Evolutionary conservation across 2,113 vertebrate species (phyloP), one percentile per base, ranked within the genome.

Genomic region (Ranitomeya variabilis): DNA sequence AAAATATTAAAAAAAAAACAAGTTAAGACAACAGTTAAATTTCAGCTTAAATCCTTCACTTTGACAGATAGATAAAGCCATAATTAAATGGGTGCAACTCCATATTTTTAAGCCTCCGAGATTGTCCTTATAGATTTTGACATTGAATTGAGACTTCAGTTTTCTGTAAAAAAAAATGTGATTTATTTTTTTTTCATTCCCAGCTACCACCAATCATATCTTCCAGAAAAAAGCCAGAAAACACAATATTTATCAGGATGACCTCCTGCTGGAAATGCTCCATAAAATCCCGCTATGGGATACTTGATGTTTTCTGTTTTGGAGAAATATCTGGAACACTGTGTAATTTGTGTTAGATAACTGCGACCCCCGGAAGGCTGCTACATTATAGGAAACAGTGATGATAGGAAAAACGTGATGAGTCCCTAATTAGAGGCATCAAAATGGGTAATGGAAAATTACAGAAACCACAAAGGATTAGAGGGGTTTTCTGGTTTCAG

Each of bases 341-440:
- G 62, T 87, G 76, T 80, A 87, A 64, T 86, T 77, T 51, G 77
- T 86, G 19, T 19, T 64, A 78, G 85, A 77, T 86, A 86, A 64
- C 52, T 45, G 26, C 62, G 55, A 79, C 86, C 59, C 74, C 57
- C 6, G 51, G 60, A 66, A 26, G 19, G 13, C 76, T 78, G 62
- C 31, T 66, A 66, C 66, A 45, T 11, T 52, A 80, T 80, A 69
- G 60, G 51, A 78, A 87, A 87, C 16, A 66, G 31, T 80, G 51
- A 64, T 69, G 19, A 69, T 54, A 54, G 76, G 37, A 67, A 66
- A 87, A 67, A 77, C 9, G n/a, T 19, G 66, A 86, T 14, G 14
- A 85, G 23, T n/a, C 7, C 73, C 59, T 45, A 78, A 57, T 21
- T 15, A 60, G 15, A 37, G 31, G 9, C 8, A 23, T 62, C 37